Evolutionary conservation across 1,140 invertebrate genomes (phyloP).

Genomic region (Pteromalus puparum): DNA sequence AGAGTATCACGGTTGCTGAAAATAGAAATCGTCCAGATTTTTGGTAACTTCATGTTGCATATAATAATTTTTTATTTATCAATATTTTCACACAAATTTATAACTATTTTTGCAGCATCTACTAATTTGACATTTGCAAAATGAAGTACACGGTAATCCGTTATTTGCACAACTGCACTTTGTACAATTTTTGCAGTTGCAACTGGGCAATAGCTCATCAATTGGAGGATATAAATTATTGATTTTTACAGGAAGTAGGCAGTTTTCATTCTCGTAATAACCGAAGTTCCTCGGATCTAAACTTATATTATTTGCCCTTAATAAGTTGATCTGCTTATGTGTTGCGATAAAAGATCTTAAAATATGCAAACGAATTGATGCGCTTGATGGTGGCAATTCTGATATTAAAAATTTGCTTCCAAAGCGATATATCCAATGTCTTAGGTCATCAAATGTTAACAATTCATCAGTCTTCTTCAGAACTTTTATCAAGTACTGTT

Average conservation of each 20-base stretch:
- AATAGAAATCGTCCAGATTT: no score
- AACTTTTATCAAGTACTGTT: background rate
- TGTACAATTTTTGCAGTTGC: background rate
- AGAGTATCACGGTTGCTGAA: no score
- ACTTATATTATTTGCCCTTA: background rate
- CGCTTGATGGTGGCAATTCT: background rate
- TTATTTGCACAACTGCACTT: background rate
- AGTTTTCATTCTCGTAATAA: background rate
- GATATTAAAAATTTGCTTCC: background rate
- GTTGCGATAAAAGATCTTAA: background rate
- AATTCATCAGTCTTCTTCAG: background rate
- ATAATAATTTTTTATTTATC: no score
- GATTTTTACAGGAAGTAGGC: background rate
- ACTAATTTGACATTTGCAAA: background rate
- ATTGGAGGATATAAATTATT: constrained; percentile 1
- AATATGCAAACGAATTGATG: background rate
- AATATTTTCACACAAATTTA: no score
- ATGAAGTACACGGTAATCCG: background rate
- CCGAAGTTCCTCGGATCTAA: background rate
- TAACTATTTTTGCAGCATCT: background rate
- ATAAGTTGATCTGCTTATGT: background rate
- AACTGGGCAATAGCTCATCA: background rate
- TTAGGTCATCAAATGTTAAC: background rate
- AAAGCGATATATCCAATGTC: background rate
- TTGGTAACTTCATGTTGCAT: no score